phyloP scores from a whole-genome alignment of 1,140 invertebrate genomes.

The Drosophila bocki region DNA sequence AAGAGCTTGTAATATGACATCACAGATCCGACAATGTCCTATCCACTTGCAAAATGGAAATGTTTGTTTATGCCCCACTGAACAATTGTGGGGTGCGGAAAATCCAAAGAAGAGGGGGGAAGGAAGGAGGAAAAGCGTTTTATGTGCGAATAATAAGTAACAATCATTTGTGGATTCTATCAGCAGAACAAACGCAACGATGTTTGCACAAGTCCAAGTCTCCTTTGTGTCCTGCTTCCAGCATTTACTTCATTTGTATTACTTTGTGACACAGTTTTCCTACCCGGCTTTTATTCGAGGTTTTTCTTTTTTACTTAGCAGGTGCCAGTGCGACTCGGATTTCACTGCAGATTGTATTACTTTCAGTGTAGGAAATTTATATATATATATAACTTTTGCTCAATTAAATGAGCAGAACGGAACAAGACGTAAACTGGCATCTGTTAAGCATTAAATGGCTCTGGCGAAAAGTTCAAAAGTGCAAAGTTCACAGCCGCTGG shows the following conservation, averaged over 20 bases:
- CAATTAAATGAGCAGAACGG: conserved; percentile 15
- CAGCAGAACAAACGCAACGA: conserved; percentile 31
- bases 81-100: conserved; percentile 32
- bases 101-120: background rate
- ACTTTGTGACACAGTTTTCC: conserved; percentile 55
- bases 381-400: conserved; percentile 3
- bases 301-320: conserved; percentile 6
- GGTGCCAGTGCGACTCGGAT: conserved; percentile 29
- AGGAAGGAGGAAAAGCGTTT: conserved; percentile 38
- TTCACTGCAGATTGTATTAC: conserved; percentile 27
- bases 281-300: background rate
- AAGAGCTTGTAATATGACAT: conserved; percentile 62
- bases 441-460: conserved; percentile 27
- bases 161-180: conserved; percentile 56
- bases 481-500: conserved; percentile 42
- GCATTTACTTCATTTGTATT: conserved; percentile 32
- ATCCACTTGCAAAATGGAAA: conserved; percentile 47
- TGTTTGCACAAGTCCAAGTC: conserved; percentile 30
- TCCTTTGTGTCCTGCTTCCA: conserved; percentile 15
- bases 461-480: conserved; percentile 39
- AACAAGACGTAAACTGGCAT: conserved; percentile 12
- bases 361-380: conserved; percentile 13
- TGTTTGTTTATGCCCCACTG: conserved; percentile 55
- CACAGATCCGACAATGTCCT: conserved; percentile 44
- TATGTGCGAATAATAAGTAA: conserved; percentile 58